These are phyloP conservation scores for Lophius americanus DNA, from an alignment of 2,797 vertebrate genomes.

Conservation along the genomic window DNA sequence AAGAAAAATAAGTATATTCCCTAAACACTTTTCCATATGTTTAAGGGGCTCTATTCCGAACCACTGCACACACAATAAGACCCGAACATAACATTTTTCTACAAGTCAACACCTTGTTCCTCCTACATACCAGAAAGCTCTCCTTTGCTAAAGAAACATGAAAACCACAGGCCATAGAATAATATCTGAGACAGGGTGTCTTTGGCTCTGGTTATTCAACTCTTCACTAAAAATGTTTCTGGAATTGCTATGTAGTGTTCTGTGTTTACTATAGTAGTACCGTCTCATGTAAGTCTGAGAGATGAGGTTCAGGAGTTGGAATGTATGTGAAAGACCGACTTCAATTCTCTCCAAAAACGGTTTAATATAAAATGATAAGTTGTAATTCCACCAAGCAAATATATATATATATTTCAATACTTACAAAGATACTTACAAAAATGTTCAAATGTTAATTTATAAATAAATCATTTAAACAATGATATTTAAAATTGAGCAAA, in stretches of 20 bases:
- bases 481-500: slow-evolving; percentile 26
- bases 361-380: no score
- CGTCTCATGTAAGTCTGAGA: slow-evolving; percentile 42
- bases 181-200: slow-evolving; percentile 52
- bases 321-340: slow-evolving; percentile 52
- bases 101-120: slow-evolving; percentile 76
- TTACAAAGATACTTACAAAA: slow-evolving; percentile 10
- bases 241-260: slow-evolving; percentile 43
- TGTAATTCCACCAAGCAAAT: no score
- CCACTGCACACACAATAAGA: slow-evolving; percentile 62
- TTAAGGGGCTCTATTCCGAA: slow-evolving; percentile 60
- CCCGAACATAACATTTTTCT: slow-evolving; percentile 68
- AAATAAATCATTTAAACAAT: slow-evolving; percentile 21
- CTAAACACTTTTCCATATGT: slow-evolving; percentile 73
- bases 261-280: slow-evolving; percentile 53
- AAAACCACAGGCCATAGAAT: slow-evolving; percentile 58
- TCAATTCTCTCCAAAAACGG: slow-evolving; percentile 15
- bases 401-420: slow-evolving; percentile 24
- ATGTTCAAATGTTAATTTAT: slow-evolving; percentile 45
- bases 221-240: slow-evolving; percentile 72
- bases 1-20: slow-evolving; percentile 62
- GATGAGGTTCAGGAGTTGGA: slow-evolving; percentile 45
- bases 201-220: slow-evolving; percentile 55
- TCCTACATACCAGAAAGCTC: slow-evolving; percentile 56
- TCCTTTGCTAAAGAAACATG: slow-evolving; percentile 63